These are phyloP conservation scores for Pseudorhombus dupliciocellatus DNA, from an alignment of 2,113 vertebrate species.

Conservation along the genomic window DNA sequence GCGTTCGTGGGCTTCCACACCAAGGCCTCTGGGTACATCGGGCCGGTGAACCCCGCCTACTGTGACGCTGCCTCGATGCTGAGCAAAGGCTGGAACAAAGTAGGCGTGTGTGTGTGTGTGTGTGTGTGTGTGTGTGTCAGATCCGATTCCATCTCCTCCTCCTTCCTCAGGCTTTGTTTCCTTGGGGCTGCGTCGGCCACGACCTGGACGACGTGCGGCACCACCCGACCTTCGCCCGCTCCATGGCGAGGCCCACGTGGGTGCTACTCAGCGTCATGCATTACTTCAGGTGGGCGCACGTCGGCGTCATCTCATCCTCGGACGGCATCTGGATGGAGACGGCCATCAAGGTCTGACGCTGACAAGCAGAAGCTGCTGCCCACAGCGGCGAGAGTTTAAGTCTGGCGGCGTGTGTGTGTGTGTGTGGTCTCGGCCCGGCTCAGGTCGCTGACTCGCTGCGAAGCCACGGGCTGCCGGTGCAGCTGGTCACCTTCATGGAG, in stretches of 20 bases:
- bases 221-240: constrained; percentile 79
- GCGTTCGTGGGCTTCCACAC: constrained; percentile 76
- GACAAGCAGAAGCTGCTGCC: no score
- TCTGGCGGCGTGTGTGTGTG: no score
- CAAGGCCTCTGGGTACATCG: constrained; percentile 79
- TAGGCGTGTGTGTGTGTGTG: no score
- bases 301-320: constrained; percentile 80
- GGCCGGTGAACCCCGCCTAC: constrained; percentile 82
- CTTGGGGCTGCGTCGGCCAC: constrained; percentile 80
- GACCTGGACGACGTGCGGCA: constrained; percentile 76
- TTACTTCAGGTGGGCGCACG: constrained; percentile 84
- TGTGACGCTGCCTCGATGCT: constrained; percentile 84
- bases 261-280: constrained; percentile 79
- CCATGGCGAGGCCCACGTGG: constrained; percentile 77
- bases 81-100: constrained; percentile 84
- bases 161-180: constrained; percentile 73
- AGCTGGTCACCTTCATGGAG: constrained; percentile 74
- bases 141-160: not conserved
- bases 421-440: not conserved
- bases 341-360: constrained; percentile 66
- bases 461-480: constrained; percentile 78
- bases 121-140: no score
- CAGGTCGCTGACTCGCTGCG: constrained; percentile 79
- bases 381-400: no score
- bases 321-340: constrained; percentile 84